These are phyloP conservation scores for Tenthredo distinguenda DNA, from an alignment of 2,888 invertebrate genomes.

Conservation along the genomic window DNA sequence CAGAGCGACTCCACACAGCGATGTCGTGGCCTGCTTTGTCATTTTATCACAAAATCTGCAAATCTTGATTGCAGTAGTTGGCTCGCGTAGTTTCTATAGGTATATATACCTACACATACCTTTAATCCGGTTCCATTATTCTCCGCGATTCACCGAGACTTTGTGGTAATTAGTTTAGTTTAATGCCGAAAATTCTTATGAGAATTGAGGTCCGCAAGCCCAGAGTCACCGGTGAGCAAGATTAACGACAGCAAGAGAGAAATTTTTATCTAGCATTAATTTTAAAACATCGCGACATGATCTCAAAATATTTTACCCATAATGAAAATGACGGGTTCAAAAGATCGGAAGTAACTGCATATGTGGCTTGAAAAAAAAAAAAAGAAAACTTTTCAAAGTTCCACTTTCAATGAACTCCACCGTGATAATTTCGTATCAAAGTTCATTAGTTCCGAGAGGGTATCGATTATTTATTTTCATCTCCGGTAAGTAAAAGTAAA, in stretches of 20 bases:
- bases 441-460: background rate
- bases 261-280: background rate
- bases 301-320: background rate
- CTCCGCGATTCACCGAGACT: slow-evolving; percentile 1
- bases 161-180: slow-evolving; percentile 32
- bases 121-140: slow-evolving; percentile 17
- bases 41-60: slow-evolving; percentile 29
- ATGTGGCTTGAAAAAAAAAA: background rate
- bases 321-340: background rate
- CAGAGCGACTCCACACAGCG: background rate
- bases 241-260: background rate
- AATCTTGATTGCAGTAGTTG: slow-evolving; percentile 40
- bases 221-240: background rate
- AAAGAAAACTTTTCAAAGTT: background rate
- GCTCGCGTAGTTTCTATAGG: background rate
- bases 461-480: background rate
- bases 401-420: background rate
- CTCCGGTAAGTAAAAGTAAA: background rate
- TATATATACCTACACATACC: background rate
- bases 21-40: slow-evolving; percentile 14
- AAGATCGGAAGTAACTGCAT: background rate
- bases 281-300: background rate
- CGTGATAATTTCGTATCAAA: background rate
- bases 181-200: slow-evolving; percentile 11
- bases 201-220: background rate